Evolutionary conservation across 2,113 vertebrate species (phyloP), one percentile per base, ranked within the genome.

Genomic region (Mola mola): DNA sequence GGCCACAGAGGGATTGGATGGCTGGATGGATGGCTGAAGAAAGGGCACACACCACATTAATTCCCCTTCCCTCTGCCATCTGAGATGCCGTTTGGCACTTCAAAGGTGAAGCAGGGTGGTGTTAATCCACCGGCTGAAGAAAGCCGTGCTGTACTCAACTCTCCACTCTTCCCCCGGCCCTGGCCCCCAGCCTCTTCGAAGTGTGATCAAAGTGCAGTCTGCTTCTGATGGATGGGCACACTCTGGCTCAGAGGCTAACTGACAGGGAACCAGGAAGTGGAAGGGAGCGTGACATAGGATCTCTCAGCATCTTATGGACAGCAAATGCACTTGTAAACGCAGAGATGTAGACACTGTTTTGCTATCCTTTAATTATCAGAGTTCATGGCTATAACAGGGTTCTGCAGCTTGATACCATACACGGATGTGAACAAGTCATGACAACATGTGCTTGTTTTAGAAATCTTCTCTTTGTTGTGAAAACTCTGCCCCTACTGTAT

Each of bases 191-290:
- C 57, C 82, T 87, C 85, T 87, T 89, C 77, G 20, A 83, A 79
- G 75, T 31, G 77, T 83, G 87, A 91, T 92, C 91, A 92, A 90
- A 92, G 90, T 84, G 70, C 74, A 81, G 70, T 61, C 62, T 50
- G 63, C 41, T 33, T 71, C 81, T 91, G 86, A 91, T 88, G 78
- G 84, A 90, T 88, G 83, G 68, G 58, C 56, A 64, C 65, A 52
- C 71, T 83, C 58, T 49, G 59, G 81, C 63, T 59, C 66, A 52
- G 8, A 66, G 60, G 40, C 66, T 56, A 41, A 19, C 56, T 79
- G 76, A 79, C 61, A 42, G 68, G 79, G 62, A 65, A 87, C 83
- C 76, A 83, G 77, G 83, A 87, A 84, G 85, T 80, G 60, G 79
- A 79, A 47, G 57, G 0, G 48, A 78, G 67, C 31, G 26, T 71